Base-by-base conservation (phyloP, 2,113 vertebrate species). In the Otolemur garnettii region DNA sequence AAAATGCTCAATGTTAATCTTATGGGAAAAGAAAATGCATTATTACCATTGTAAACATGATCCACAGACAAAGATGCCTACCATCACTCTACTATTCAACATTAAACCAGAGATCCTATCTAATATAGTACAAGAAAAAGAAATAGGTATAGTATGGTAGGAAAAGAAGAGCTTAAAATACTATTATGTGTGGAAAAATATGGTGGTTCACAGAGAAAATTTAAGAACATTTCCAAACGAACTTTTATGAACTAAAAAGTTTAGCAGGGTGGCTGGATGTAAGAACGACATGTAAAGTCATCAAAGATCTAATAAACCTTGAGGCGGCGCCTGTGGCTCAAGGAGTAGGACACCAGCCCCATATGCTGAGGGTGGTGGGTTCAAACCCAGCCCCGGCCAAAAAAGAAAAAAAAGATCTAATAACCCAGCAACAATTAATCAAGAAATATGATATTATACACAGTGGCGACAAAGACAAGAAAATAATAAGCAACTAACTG, bases 281-380 rank as follows among this genome's bases (percentile, higher is more conserved):
- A 74, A 89, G 69, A 93, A 68, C 22, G 80, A 89, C 22, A 90
- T 33, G 19, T 35, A 28, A 91, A 91, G 83, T 90, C 66, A 93
- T 22, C 45, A 7, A 91, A 33, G 45, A 92, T 95, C 28, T 84
- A 90, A 84, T 42, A 92, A 90, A 38, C 38, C 38, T 38, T 38
- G 38, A 38, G 38, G 38, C 38, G 38, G 38, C 38, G 38, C 38
- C 38, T 38, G 38, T 38, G 38, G 38, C 38, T 38, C 38, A 38
- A 4, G 38, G 38, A 38, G 38, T 38, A 38, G 38, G 38, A 4
- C 38, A 38, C 38, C 38, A 38, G 38, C 38, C 38, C 38, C 38
- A 38, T 38, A 38, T 38, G 38, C 38, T 38, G 38, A 38, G 38
- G 38, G 38, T 38, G 38, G 38, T 38, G 38, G 38, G 38, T 38